Base-by-base conservation (phyloP, 2,888 invertebrate genomes). In the Microctonus hyperodae region DNA sequence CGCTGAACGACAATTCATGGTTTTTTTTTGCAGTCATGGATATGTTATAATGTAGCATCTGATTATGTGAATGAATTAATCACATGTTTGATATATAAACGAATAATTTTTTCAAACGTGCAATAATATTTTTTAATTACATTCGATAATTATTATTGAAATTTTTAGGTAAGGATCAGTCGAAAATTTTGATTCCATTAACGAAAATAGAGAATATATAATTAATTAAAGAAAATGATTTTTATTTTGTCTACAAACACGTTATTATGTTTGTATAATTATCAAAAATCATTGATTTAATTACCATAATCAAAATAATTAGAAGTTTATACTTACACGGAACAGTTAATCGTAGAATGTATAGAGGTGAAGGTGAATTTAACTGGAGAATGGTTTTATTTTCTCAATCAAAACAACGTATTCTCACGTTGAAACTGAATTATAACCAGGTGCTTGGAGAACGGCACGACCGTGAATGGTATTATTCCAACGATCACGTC, bases 401-500 rank as follows among this genome's bases (percentile, higher is more conserved):
- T 22, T 31, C 22, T 7, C 23, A 50, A 53, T 16, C 48, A 58
- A 25, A n/a, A 20, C 59, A 31, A 44, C 67, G 73, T 69, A 44
- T 7, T n/a, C n/a, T 73, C 70, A 74, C 74, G 67, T 48, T 64
- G 57, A 23, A 59, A 58, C 22, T 25, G 53, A 64, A 64, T 57
- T 61, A 57, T 55, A 48, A 60, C 35, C 60, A 60, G 50, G 33
- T 35, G 65, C 64, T 65, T 69, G 75, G 74, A 71, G 77, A 78
- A 77, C 76, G 78, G 77, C 72, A 69, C 74, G 75, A 74, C 72
- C 71, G 72, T 70, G 77, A 82, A 76, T 82, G 81, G 74, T 74
- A 71, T 73, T 77, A 74, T 74, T 72, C 72, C 74, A 72, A 63
- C 28, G 11, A 64, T 55, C 59, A 65, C 70, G 69, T 69, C 65